phyloP scores from a whole-genome alignment of 92 coral and sea anemone genomes.

The Zoanthus solanderi region DNA sequence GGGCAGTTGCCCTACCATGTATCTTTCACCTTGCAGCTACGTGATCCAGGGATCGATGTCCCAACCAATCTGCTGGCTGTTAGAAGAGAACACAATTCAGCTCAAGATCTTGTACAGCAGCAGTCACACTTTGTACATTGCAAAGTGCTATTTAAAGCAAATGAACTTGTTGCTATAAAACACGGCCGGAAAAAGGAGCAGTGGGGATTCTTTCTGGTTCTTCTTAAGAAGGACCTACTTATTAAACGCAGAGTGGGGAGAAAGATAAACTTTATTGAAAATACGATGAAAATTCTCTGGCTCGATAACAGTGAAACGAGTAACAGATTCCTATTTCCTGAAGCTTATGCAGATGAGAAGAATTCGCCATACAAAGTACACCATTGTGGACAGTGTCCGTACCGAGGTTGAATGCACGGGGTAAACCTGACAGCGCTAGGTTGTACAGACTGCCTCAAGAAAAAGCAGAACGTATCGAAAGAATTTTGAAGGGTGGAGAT shows the following conservation, averaged over 20 bases:
- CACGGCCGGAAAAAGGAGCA: constrained; percentile 62
- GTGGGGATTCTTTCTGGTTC: constrained; percentile 56
- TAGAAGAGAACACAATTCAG: neutral
- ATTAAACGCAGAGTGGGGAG: constrained; percentile 31
- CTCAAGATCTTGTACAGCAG: neutral
- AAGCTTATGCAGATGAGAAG: constrained; percentile 48
- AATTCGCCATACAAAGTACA: constrained; percentile 43
- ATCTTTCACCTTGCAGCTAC: constrained; percentile 33
- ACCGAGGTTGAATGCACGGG: neutral
- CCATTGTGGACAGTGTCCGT: constrained; percentile 52
- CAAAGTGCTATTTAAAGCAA: constrained; percentile 11
- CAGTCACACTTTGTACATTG: neutral
- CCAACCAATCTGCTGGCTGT: constrained; percentile 15
- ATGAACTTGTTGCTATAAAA: constrained; percentile 55
- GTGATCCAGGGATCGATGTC: constrained; percentile 36
- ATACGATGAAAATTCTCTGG: constrained; percentile 48
- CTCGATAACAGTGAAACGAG: constrained; percentile 47
- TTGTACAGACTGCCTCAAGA: constrained; percentile 16
- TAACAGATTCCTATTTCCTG: constrained; percentile 36
- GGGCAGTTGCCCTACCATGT: constrained; percentile 56
- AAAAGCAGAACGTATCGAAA: constrained; percentile 54
- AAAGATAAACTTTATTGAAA: constrained; percentile 40
- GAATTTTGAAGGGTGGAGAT: constrained; percentile 58
- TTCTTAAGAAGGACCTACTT: constrained; percentile 57
- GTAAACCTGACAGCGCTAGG: constrained; percentile 1